Evolutionary conservation across 1,140 invertebrate species (phyloP).

Genomic region (Dryas iulia): DNA sequence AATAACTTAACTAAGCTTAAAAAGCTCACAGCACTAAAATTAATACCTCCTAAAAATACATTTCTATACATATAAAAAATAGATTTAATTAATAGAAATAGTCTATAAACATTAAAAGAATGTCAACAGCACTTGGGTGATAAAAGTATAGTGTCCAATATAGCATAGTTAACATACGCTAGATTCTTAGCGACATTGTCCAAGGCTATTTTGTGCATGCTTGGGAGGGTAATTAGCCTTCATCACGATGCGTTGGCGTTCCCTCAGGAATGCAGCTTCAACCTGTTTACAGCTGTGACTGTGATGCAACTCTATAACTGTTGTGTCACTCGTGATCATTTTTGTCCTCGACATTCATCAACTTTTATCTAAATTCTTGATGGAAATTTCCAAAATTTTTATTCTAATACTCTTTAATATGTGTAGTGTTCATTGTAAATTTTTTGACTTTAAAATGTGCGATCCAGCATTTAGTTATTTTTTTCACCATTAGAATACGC

Average conservation of each 20-base stretch:
- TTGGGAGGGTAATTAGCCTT: constrained; percentile 28
- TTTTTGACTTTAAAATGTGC: too few relatives aligned
- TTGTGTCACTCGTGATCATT: constrained; percentile 30
- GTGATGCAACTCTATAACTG: constrained; percentile 52
- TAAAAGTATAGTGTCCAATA: background rate
- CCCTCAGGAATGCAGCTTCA: constrained; percentile 62
- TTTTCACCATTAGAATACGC: too few relatives aligned
- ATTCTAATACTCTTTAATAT: too few relatives aligned
- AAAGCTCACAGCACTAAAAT: too few relatives aligned
- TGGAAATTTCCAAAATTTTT: background rate
- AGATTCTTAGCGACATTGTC: background rate
- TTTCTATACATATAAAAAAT: too few relatives aligned
- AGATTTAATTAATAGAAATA: too few relatives aligned
- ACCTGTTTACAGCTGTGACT: constrained; percentile 59
- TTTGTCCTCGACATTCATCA: constrained; percentile 1
- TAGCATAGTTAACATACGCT: background rate
- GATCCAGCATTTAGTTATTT: too few relatives aligned
- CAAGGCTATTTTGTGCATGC: constrained; percentile 16
- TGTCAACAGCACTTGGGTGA: background rate
- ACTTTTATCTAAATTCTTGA: too few relatives aligned
- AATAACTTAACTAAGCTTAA: too few relatives aligned
- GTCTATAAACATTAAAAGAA: background rate
- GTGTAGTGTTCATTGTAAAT: too few relatives aligned
- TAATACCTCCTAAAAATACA: too few relatives aligned
- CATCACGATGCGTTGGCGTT: constrained; percentile 45